A percentile compares a stretch with the other conserved stretches of the same genome.
Evolutionary conservation across 1,140 invertebrate genomes (phyloP).

Genomic region (Listronotus bonariensis): DNA sequence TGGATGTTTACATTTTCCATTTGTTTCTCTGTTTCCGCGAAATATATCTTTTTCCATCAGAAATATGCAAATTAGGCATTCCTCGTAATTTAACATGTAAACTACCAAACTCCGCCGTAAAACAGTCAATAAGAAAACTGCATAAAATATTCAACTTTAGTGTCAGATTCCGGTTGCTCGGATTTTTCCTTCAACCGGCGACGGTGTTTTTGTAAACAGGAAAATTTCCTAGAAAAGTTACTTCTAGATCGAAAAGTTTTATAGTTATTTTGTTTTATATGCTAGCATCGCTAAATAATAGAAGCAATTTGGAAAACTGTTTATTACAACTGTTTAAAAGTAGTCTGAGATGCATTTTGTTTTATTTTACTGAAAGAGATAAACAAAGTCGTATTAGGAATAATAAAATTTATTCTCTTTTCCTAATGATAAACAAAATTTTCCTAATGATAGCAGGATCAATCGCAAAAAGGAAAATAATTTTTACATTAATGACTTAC

Average conservation of each 20-base stretch:
- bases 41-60: slow-evolving; percentile 31
- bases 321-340: too few relatives aligned
- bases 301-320: too few relatives aligned
- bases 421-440: too few relatives aligned
- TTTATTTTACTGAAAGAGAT: too few relatives aligned
- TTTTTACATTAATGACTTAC: too few relatives aligned
- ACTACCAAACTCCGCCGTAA: slow-evolving; percentile 18
- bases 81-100: slow-evolving; percentile 19
- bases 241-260: slow-evolving; percentile 1
- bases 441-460: too few relatives aligned
- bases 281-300: too few relatives aligned
- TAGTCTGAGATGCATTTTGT: too few relatives aligned
- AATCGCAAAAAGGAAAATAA: too few relatives aligned
- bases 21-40: slow-evolving; percentile 16
- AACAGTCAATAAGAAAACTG: slow-evolving; percentile 16
- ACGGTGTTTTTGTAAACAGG: slow-evolving; percentile 1
- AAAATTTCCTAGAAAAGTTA: background rate
- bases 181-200: background rate
- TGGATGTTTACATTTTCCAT: slow-evolving; percentile 31
- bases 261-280: background rate
- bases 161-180: slow-evolving; percentile 8
- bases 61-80: slow-evolving; percentile 26
- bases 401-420: too few relatives aligned
- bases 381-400: too few relatives aligned
- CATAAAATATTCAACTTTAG: slow-evolving; percentile 19